A percentile compares a stretch with the other conserved stretches of the same genome.
Conservation (phyloP, 2,113 vertebrate genomes). For the Aythya baeri region DNA sequence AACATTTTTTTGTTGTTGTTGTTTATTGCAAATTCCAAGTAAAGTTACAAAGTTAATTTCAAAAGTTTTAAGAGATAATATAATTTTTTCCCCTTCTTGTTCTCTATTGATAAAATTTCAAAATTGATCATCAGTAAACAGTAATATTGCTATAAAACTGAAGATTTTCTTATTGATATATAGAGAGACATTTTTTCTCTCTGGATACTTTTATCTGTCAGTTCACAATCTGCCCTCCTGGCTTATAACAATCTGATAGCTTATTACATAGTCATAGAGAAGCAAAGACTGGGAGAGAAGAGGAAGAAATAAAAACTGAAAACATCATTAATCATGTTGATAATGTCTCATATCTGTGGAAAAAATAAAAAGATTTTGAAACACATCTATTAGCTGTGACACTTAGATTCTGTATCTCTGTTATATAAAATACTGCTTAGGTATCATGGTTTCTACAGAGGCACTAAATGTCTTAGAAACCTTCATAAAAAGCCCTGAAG, state of each 20-base stretch:
- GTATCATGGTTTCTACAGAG: neutral
- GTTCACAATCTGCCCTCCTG: neutral
- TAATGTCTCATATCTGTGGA: neutral
- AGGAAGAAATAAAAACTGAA: neutral
- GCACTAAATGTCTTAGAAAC: neutral
- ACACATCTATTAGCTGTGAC: neutral
- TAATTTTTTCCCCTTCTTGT: rapidly evolving
- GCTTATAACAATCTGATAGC: neutral
- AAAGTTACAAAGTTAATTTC: neutral
- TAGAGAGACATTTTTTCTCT: neutral
- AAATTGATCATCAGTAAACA: neutral
- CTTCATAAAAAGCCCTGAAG: neutral
- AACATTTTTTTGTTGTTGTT: neutral
- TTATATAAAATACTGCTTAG: conserved; percentile 8
- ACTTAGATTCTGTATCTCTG: neutral
- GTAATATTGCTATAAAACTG: neutral
- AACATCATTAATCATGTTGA: neutral
- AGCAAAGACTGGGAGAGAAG: neutral
- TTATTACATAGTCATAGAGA: neutral
- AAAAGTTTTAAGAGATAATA: neutral
- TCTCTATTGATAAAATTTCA: neutral
- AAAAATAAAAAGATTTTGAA: neutral
- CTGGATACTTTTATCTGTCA: neutral
- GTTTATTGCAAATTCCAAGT: neutral
- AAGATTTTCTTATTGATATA: neutral